A percentile compares a stretch with the other conserved stretches of the same genome.
Conservation (phyloP, 2,113 vertebrate genomes). For the Gorsachius goisagi region DNA sequence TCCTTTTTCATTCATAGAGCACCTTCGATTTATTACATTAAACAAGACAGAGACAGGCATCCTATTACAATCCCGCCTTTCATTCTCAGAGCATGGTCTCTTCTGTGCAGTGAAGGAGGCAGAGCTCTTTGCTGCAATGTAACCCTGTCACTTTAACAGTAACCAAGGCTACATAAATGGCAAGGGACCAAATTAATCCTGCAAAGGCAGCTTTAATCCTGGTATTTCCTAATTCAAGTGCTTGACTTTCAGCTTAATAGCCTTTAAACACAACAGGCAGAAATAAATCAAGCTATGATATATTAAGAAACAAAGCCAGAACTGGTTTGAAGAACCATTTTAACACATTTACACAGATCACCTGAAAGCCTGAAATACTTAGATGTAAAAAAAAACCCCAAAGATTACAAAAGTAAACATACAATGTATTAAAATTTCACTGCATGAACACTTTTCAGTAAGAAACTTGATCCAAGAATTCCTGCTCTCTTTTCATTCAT, state of each 20-base stretch:
- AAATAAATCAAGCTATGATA: not conserved
- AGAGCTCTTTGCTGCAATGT: not conserved
- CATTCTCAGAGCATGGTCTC: not conserved
- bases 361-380: not conserved
- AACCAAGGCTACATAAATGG: slow-evolving; percentile 21
- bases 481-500: not conserved
- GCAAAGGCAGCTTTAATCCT: slow-evolving; percentile 21
- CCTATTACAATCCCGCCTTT: not conserved
- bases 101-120: not conserved
- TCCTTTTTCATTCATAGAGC: not conserved
- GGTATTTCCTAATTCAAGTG: slow-evolving; percentile 7
- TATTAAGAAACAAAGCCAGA: not conserved
- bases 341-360: not conserved
- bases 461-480: not conserved
- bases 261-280: not conserved
- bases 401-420: not conserved
- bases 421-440: not conserved
- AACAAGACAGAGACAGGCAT: not conserved
- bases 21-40: not conserved
- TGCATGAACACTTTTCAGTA: not conserved
- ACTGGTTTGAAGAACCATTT: not conserved
- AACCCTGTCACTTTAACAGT: slow-evolving; percentile 23
- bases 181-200: slow-evolving; percentile 8
- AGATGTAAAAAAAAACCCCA: not conserved
- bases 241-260: slow-evolving; percentile 16